phyloP scores from a whole-genome alignment of 2,113 vertebrate species.

The Machaerirhynchus nigripectus region DNA sequence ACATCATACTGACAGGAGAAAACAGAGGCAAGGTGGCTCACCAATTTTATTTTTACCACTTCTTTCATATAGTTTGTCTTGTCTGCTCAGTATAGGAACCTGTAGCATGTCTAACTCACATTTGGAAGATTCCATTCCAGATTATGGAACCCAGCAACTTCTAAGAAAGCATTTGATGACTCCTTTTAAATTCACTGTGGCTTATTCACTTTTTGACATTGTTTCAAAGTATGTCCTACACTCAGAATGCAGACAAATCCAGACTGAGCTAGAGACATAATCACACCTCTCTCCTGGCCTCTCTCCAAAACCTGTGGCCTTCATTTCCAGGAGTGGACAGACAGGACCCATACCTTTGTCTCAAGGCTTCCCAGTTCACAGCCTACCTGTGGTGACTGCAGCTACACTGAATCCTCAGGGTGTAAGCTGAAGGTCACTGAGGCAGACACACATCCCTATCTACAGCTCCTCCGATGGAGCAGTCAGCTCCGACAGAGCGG shows the following conservation, averaged over 20 bases:
- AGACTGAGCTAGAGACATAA: not conserved
- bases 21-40: not conserved
- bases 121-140: not conserved
- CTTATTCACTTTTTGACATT: not conserved
- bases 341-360: not conserved
- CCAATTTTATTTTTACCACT: not conserved
- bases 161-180: not conserved
- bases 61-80: not conserved
- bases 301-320: not conserved
- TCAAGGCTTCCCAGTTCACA: not conserved
- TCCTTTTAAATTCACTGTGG: not conserved
- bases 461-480: not conserved
- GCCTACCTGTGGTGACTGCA: not conserved
- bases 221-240: not conserved
- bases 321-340: not conserved
- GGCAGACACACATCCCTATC: not conserved
- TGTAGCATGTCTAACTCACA: not conserved
- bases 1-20: not conserved
- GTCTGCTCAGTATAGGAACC: not conserved
- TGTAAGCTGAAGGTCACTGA: not conserved
- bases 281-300: not conserved
- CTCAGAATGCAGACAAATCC: not conserved
- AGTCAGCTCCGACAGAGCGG: rapidly evolving
- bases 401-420: not conserved
- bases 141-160: not conserved